A percentile compares a stretch with the other conserved stretches of the same genome.
phyloP scores from a whole-genome alignment of 2,888 invertebrate species.

The Trachelus iudaicus region DNA sequence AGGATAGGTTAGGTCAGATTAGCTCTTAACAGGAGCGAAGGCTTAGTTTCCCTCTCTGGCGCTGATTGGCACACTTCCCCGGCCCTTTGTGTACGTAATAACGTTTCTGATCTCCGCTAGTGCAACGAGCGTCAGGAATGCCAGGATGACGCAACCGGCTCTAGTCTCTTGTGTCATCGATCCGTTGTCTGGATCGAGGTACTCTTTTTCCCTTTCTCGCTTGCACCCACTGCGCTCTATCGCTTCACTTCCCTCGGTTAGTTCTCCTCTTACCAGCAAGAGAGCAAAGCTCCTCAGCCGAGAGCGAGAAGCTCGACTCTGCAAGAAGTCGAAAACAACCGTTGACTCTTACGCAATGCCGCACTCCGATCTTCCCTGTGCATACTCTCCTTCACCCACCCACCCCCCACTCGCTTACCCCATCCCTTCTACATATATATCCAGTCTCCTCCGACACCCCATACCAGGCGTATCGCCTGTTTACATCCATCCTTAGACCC shows the following conservation, averaged over 20 bases:
- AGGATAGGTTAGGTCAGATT: neutral
- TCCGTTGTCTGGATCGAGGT: neutral
- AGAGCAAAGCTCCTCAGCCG: neutral
- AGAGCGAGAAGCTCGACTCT: neutral
- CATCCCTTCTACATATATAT: neutral
- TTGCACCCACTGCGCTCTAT: neutral
- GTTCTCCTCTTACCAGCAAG: neutral
- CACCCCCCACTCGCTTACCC: neutral
- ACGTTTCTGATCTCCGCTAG: neutral
- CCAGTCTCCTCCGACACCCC: neutral
- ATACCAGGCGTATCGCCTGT: neutral
- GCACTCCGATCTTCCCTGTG: neutral
- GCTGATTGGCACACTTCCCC: neutral
- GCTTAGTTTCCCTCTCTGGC: neutral
- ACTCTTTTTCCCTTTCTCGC: neutral
- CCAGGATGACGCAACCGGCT: constrained; percentile 53
- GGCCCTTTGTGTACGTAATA: neutral
- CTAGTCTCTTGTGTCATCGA: neutral
- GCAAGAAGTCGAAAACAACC: constrained; percentile 49
- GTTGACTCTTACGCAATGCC: constrained; percentile 54
- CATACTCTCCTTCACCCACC: neutral
- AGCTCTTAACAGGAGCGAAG: neutral
- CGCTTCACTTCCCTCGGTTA: neutral
- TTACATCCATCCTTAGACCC: constrained; percentile 32
- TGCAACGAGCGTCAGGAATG: constrained; percentile 41